A percentile compares a stretch with the other conserved stretches of the same genome.
Evolutionary conservation across 2,797 vertebrate species (phyloP).

Genomic region (Melanotaenia boesemani): DNA sequence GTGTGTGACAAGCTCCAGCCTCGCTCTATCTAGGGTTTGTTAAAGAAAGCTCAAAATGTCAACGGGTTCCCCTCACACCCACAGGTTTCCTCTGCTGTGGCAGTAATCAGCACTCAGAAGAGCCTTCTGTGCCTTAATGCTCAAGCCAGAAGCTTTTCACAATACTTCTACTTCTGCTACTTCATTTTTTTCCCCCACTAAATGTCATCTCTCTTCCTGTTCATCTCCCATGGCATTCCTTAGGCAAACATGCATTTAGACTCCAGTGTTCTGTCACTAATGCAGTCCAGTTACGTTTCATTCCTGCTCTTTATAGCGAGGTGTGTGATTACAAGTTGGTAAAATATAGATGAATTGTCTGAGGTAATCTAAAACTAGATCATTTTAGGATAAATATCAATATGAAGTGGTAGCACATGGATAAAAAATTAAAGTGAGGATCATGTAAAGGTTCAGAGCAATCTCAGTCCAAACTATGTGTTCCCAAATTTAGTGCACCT

Average conservation of each 20-base stretch:
- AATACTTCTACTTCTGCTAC: constrained; percentile 29
- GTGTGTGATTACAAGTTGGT: constrained; percentile 25
- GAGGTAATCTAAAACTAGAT: not conserved
- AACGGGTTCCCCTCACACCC: constrained; percentile 51
- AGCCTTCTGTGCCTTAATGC: constrained; percentile 39
- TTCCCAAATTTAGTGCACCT: not conserved
- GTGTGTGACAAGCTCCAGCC: constrained; percentile 52
- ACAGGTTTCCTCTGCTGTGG: constrained; percentile 54
- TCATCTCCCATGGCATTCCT: constrained; percentile 52
- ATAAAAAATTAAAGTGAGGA: not conserved
- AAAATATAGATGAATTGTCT: constrained; percentile 13
- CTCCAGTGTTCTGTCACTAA: constrained; percentile 26
- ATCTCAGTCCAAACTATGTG: not conserved
- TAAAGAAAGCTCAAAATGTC: constrained; percentile 64
- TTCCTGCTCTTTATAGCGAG: constrained; percentile 25
- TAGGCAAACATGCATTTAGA: constrained; percentile 56
- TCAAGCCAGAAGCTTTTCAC: constrained; percentile 52
- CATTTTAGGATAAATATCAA: constrained; percentile 4
- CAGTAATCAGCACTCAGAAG: constrained; percentile 66
- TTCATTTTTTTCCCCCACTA: constrained; percentile 42
- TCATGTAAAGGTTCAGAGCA: constrained; percentile 22
- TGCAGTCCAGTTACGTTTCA: constrained; percentile 39
- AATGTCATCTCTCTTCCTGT: constrained; percentile 69
- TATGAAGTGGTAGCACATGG: not conserved
- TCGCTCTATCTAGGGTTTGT: constrained; percentile 49